Conservation (phyloP, 1,140 invertebrate genomes). For the Paraescarpia echinospica region DNA sequence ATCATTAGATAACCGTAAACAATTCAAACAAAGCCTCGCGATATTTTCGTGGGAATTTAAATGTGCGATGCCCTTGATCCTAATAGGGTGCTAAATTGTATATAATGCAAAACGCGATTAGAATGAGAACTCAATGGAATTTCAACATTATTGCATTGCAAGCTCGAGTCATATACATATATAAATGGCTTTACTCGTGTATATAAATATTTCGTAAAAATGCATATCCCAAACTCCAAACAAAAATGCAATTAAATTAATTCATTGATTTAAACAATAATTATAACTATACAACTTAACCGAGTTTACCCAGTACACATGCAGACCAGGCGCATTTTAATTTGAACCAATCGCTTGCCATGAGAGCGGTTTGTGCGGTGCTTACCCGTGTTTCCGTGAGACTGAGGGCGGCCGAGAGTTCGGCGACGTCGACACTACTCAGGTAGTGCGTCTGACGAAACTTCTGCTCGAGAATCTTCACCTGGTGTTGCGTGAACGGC, state of each 20-base stretch:
- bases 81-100: neutral
- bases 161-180: neutral
- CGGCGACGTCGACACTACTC: constrained; percentile 64
- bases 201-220: neutral
- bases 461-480: constrained; percentile 64
- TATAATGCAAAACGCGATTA: neutral
- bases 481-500: constrained; percentile 66
- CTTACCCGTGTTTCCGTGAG: constrained; percentile 68
- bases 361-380: constrained; percentile 26
- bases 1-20: neutral
- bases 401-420: constrained; percentile 63
- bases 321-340: neutral
- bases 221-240: neutral
- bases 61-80: neutral
- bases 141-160: neutral
- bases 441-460: constrained; percentile 66
- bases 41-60: neutral
- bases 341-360: neutral
- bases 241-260: neutral
- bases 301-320: neutral
- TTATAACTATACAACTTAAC: neutral
- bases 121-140: neutral
- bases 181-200: neutral
- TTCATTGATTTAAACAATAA: no score
- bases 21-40: neutral